These are phyloP conservation scores for Phalacrocorax carbo DNA, from an alignment of 2,113 vertebrate species.

Conservation along the genomic window DNA sequence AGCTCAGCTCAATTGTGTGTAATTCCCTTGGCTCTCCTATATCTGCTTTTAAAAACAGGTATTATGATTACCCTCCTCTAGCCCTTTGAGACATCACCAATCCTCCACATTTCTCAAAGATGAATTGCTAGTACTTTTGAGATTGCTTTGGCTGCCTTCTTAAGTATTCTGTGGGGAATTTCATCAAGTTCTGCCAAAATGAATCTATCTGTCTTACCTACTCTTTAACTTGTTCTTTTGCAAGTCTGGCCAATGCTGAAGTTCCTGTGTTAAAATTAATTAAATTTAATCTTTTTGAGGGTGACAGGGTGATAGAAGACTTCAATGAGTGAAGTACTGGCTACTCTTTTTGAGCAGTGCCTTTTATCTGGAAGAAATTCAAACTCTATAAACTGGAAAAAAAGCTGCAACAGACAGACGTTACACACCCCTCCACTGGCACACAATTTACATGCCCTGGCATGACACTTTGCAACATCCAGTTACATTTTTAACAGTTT, in stretches of 20 bases:
- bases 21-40: background rate
- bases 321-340: background rate
- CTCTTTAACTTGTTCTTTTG: background rate
- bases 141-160: conserved; percentile 25
- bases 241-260: background rate
- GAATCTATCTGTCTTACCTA: background rate
- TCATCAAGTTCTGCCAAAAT: conserved; percentile 24
- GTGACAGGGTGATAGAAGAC: background rate
- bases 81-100: background rate
- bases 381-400: background rate
- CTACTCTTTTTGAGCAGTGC: background rate
- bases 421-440: background rate
- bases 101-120: conserved; percentile 4
- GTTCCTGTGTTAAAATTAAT: background rate
- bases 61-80: background rate
- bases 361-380: background rate
- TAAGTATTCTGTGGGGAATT: conserved; percentile 9
- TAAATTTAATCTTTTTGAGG: background rate
- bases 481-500: background rate
- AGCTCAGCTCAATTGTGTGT: background rate
- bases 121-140: conserved; percentile 20
- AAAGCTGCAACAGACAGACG: background rate
- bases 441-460: background rate
- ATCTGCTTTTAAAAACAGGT: conserved; percentile 16
- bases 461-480: background rate